Base-by-base conservation (phyloP, 1,140 invertebrate species). In the Hyphantria cunea region DNA sequence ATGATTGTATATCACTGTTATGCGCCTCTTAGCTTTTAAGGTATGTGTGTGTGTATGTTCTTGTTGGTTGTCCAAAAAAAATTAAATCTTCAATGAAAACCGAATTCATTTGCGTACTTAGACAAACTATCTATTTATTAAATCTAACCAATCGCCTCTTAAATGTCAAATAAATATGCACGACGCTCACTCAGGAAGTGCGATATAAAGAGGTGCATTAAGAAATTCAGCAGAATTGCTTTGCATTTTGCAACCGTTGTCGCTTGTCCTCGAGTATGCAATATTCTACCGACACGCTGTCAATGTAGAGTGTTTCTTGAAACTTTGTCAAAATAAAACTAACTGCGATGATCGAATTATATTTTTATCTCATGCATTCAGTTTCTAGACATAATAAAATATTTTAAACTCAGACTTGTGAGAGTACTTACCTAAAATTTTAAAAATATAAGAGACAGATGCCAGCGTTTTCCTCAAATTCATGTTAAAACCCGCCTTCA, bases 141-240 rank as follows among this genome's bases (percentile, higher is more conserved):
- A 54, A 61, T 66, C 44, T 66, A n/a, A n/a, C n/a, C n/a, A n/a
- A 66, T 64, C 56, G 37, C 17, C 60, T 54, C 31, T 55, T 47
- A 64, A 58, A 64, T 31, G 39, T 56, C 52, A 48, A 47, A 69
- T 70, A 64, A 66, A 66, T 70, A 70, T 70, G 68, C 63, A 55
- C 50, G 45, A 51, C 45, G 53, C 32, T 47, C 44, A 49, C 45
- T 60, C 58, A 65, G 59, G 64, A 70, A 58, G 55, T 58, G 25
- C 15, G 55, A 39, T 49, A 70, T 37, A 60, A 45, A 52, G 41
- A 70, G 59, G 45, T 63, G 54, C 51, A 50, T 52, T 58, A 15
- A 55, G 51, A 39, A 52, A 44, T 51, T 31, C 48, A 56, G 58
- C 59, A 64, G 63, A 54, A 54, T 6, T 41, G 10, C 32, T 34